Evolutionary conservation across 2,113 vertebrate genomes (phyloP), one percentile per base, ranked within the genome.

Genomic region (Excalfactoria chinensis): DNA sequence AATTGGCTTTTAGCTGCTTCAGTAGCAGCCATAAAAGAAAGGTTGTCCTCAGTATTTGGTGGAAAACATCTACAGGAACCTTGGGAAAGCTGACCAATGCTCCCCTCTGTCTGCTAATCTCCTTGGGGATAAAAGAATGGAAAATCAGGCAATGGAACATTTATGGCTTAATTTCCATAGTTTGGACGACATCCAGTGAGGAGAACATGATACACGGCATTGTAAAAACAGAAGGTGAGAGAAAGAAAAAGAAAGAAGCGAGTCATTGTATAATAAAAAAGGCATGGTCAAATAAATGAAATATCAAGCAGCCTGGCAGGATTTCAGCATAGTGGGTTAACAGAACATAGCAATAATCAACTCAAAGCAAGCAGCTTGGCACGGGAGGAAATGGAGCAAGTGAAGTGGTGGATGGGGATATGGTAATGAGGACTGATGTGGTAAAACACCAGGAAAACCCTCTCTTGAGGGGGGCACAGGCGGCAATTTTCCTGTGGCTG

Each of bases 151-250:
- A 41, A 20, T 26, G 72, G 82, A 88, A 73, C 48, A 8, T 77
- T 96, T 74, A 59, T 72, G 72, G 63, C 49, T 73, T 59, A 58
- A 87, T 95, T 95, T 40, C 13, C 21, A 46, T 8, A 67, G 7
- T 37, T 34, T 80, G 91, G 88, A 93, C 85, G 56, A 43, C 26
- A 37, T 89, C 85, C 93, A 83, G 64, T 1, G 2, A 9, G 49
- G 46, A 93, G 87, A 89, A 88, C 0, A 2, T 30, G 89, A 91
- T 86, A 76, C 2, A 3, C 0, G 0, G 62, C 55, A 72, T 66
- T 26, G 60, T 82, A 69, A 89, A 82, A 93, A 63, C 82, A 82
- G 84, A 69, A 95, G 63, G 87, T 41, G 84, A 76, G 64, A 63
- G 59, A 66, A 56, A 46, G 63, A 77, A 26, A 60, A 34, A 58